Conservation (phyloP, 1,140 invertebrate species). For the Anastrepha obliqua region DNA sequence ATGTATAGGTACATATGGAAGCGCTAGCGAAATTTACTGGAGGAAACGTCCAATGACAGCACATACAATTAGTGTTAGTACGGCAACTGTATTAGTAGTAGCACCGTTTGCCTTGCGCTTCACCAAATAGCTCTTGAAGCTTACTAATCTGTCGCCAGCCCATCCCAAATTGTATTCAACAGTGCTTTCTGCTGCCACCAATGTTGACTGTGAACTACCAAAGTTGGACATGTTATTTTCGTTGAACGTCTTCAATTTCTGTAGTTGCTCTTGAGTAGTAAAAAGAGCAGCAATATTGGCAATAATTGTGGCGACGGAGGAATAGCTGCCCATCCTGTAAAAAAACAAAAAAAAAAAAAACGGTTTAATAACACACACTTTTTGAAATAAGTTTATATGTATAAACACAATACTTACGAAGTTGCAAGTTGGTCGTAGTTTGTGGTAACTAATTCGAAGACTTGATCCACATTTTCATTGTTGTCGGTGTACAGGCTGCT, state of each 20-base stretch:
- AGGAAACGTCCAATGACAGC: slow-evolving; percentile 62
- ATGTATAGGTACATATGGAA: too few relatives aligned
- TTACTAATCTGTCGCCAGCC: slow-evolving; percentile 60
- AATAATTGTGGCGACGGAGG: slow-evolving; percentile 73
- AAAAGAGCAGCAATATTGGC: slow-evolving; percentile 75
- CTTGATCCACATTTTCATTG: slow-evolving; percentile 73
- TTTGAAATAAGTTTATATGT: too few relatives aligned
- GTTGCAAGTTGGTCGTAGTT: slow-evolving; percentile 69
- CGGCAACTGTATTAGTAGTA: slow-evolving; percentile 62
- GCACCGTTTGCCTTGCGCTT: slow-evolving; percentile 61
- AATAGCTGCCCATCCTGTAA: slow-evolving; percentile 70
- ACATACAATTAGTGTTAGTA: slow-evolving; percentile 65
- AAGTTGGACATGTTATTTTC: slow-evolving; percentile 59
- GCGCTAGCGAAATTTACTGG: slow-evolving; percentile 54
- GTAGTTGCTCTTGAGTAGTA: slow-evolving; percentile 73
- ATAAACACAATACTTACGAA: slow-evolving; percentile 73
- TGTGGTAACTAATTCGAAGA: slow-evolving; percentile 75
- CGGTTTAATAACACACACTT: neutral
- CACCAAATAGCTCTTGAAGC: slow-evolving; percentile 63
- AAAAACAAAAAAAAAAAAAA: slow-evolving; percentile 46
- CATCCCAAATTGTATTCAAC: slow-evolving; percentile 64
- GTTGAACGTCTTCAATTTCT: slow-evolving; percentile 64
- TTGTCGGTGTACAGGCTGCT: slow-evolving; percentile 73
- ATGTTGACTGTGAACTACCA: slow-evolving; percentile 61
- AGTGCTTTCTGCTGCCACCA: slow-evolving; percentile 61